phyloP scores from a whole-genome alignment of 2,797 vertebrate species.

The Anabacerthia variegaticeps region DNA sequence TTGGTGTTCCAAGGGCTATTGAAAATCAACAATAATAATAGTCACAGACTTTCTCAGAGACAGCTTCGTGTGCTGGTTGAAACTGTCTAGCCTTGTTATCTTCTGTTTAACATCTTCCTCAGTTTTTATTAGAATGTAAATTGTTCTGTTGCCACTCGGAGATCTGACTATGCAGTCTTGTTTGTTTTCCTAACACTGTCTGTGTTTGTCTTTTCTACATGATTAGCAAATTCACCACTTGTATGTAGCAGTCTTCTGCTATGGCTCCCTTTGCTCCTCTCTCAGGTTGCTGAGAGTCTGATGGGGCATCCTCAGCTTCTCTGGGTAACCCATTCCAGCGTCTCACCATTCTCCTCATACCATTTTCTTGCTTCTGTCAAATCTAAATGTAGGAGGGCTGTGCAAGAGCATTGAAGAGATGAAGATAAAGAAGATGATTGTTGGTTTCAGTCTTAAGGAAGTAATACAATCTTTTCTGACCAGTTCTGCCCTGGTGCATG shows the following conservation, averaged over 20 bases:
- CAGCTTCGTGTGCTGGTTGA: background rate
- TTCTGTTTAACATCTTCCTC: background rate
- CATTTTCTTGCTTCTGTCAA: background rate
- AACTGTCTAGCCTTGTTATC: constrained; percentile 1
- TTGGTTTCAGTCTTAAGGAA: background rate
- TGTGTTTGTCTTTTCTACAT: background rate
- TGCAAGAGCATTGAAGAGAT: background rate
- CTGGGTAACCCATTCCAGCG: background rate
- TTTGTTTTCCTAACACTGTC: background rate
- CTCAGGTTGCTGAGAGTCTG: background rate
- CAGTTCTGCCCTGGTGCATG: background rate
- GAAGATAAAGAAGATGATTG: background rate
- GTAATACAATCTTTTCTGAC: background rate
- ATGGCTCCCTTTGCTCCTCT: background rate
- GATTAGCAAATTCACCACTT: background rate
- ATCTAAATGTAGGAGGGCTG: background rate
- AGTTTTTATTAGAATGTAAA: constrained; percentile 20
- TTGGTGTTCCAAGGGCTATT: background rate
- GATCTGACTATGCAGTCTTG: background rate
- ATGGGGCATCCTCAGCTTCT: background rate
- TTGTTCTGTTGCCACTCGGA: background rate
- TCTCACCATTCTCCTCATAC: background rate
- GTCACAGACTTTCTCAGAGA: background rate
- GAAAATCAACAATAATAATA: background rate
- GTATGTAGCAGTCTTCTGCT: background rate